Evolutionary conservation across 2,797 vertebrate species (phyloP), one percentile per base, ranked within the genome.

Genomic region (Clamator glandarius): DNA sequence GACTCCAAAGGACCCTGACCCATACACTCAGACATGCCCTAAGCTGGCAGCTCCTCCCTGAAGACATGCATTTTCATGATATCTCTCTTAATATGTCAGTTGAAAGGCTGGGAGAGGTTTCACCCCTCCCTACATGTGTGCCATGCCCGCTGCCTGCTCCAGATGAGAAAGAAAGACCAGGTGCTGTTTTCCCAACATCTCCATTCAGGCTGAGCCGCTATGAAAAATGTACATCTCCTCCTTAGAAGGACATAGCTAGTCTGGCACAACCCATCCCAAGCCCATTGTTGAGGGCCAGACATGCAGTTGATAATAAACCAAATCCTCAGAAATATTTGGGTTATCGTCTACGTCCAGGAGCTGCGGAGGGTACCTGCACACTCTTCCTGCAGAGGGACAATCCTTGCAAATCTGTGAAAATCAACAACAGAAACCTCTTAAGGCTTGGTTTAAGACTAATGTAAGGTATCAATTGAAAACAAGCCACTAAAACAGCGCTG

Each of bases 11-110:
- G 55, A 11, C 44, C 54, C 55, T 4, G 11, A 58, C 42, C 69
- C 51, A 39, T 0, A 0, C 41, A 39, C 24, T 80, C 28, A 3
- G 19, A n/a, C 5, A 0, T 55, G 44, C 72, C 57, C 41, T 9
- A 18, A 31, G 8, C 3, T 78, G 84, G 59, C 57, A 66, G 3
- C 12, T 75, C 50, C 28, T 46, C 6, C 69, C n/a, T 77, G n/a
- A 52, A 66, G 28, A 66, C 31, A 28, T 33, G 35, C 11, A 2
- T 48, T 67, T 74, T 75, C 1, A 0, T 70, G 55, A 25, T 24
- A 11, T 66, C 8, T 66, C 24, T 78, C 12, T 28, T 55, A 76
- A 33, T 7, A 4, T 15, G n/a, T 39, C 70, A 62, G 31, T 29
- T 79, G 67, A 73, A 87, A 11, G 9, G 26, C 55, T 67, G 42